phyloP scores from a whole-genome alignment of 2,888 invertebrate genomes.

The Perizoma flavofasciatum region DNA sequence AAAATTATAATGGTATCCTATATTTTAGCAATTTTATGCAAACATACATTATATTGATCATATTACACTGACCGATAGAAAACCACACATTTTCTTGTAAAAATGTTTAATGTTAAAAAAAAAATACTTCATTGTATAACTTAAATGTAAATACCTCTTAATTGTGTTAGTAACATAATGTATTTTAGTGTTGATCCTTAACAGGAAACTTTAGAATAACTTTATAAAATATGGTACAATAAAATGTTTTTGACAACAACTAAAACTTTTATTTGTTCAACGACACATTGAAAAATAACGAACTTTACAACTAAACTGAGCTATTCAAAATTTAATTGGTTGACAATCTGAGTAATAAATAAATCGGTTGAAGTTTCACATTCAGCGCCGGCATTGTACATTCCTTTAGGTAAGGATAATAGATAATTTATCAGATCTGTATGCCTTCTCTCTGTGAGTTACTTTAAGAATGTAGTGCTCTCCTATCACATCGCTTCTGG shows the following conservation, averaged over 20 bases:
- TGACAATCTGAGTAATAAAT: not conserved
- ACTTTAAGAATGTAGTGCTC: slow-evolving; percentile 48
- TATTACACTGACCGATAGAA: too few relatives aligned
- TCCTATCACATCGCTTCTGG: slow-evolving; percentile 44
- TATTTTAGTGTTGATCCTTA: slow-evolving; percentile 35
- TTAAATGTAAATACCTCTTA: slow-evolving; percentile 36
- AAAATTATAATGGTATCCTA: too few relatives aligned
- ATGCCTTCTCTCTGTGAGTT: slow-evolving; percentile 57
- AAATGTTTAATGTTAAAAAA: slow-evolving; percentile 28
- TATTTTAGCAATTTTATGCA: too few relatives aligned
- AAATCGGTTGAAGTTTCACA: not conserved
- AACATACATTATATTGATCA: too few relatives aligned
- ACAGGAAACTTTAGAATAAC: slow-evolving; percentile 35
- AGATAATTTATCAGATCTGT: slow-evolving; percentile 90
- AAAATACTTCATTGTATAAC: slow-evolving; percentile 6
- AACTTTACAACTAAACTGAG: not conserved
- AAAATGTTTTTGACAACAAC: slow-evolving; percentile 44
- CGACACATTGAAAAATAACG: not conserved
- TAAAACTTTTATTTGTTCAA: slow-evolving; percentile 30
- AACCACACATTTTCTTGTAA: not conserved
- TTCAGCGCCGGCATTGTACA: slow-evolving; percentile 89
- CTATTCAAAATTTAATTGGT: not conserved
- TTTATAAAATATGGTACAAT: slow-evolving; percentile 44
- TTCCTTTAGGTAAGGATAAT: slow-evolving; percentile 89
- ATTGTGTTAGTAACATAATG: slow-evolving; percentile 23